Evolutionary conservation across 1,140 invertebrate species (phyloP).

Genomic region (Drosophila hydei): DNA sequence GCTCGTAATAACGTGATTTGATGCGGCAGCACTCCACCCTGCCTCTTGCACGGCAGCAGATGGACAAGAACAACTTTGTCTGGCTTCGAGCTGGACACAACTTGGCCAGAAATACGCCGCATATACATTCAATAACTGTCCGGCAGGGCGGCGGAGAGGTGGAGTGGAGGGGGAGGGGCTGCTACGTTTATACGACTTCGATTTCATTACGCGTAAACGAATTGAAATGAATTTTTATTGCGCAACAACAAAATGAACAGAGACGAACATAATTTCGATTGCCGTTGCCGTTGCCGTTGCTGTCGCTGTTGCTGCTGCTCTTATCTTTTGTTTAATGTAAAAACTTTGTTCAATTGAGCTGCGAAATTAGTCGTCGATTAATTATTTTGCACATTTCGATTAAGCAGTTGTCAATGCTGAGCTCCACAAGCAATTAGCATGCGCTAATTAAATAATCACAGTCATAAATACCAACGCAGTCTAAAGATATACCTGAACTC

Average conservation of each 20-base stretch:
- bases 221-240: constrained; percentile 83
- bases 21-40: constrained; percentile 38
- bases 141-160: not conserved
- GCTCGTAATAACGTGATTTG: constrained; percentile 80
- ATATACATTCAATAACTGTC: constrained; percentile 59
- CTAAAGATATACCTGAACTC: constrained; percentile 27
- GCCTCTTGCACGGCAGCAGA: constrained; percentile 51
- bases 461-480: constrained; percentile 48
- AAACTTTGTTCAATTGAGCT: constrained; percentile 72
- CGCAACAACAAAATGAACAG: constrained; percentile 56
- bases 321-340: constrained; percentile 79
- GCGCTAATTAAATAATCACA: constrained; percentile 75
- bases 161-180: not conserved
- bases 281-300: constrained; percentile 16
- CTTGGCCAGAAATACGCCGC: constrained; percentile 30
- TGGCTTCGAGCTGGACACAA: constrained; percentile 47
- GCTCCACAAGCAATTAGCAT: constrained; percentile 59
- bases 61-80: constrained; percentile 72
- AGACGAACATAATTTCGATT: constrained; percentile 33
- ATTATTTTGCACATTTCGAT: constrained; percentile 73
- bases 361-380: constrained; percentile 70
- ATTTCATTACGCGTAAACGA: constrained; percentile 81
- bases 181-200: constrained; percentile 74
- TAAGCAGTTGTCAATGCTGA: constrained; percentile 47
- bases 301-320: constrained; percentile 27